Evolutionary conservation across 2,113 vertebrate genomes (phyloP).

Genomic region (Pachyramphus minor): DNA sequence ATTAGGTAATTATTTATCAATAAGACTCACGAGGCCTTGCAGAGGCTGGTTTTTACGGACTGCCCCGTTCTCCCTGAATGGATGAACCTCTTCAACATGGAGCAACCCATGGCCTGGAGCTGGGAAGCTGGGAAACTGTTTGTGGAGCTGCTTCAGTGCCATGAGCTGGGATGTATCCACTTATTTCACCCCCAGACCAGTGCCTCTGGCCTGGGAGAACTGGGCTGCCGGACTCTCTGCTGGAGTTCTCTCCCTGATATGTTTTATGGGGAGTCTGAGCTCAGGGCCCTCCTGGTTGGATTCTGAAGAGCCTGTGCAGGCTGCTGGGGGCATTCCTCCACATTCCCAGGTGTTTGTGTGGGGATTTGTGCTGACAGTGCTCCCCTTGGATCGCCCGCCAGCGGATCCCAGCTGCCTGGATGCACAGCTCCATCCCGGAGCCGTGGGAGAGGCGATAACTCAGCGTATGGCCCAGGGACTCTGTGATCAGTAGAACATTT

Average conservation of each 20-base stretch:
- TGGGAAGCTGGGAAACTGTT: not conserved
- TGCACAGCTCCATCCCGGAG: not conserved
- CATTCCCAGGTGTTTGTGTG: not conserved
- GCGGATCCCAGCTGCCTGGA: not conserved
- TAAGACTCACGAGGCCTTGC: accelerated
- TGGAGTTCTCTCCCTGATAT: not conserved
- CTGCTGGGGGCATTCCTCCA: accelerated
- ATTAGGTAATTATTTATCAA: not conserved
- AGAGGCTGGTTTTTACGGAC: not conserved
- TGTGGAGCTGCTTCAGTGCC: not conserved
- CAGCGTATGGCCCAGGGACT: not conserved
- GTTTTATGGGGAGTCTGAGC: not conserved
- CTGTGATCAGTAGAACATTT: not conserved
- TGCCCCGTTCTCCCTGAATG: not conserved
- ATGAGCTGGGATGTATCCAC: accelerated
- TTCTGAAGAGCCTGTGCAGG: not conserved
- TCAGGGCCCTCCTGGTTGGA: not conserved
- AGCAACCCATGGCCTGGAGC: not conserved
- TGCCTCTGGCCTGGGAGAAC: not conserved
- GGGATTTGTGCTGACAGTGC: not conserved
- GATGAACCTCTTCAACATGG: accelerated
- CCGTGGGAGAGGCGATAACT: not conserved
- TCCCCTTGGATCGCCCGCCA: not conserved
- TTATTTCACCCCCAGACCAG: not conserved
- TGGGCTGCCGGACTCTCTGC: not conserved